Evolutionary conservation across 2,113 vertebrate genomes (phyloP).

Genomic region (Dunckerocampus dactyliophorus): DNA sequence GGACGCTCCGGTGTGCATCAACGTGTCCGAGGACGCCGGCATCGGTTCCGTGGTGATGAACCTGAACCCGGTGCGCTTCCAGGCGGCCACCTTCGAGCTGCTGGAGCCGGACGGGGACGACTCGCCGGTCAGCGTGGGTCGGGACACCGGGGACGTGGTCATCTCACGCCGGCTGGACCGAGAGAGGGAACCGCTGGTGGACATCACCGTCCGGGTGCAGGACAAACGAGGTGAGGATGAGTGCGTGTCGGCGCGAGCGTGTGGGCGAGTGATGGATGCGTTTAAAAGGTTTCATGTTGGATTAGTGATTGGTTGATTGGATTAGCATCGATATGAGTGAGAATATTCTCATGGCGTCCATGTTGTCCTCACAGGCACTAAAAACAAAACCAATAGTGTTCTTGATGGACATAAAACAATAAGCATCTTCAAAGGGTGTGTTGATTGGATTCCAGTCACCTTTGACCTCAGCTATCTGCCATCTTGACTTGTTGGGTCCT

Average conservation of each 20-base stretch:
- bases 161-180: conserved; percentile 77
- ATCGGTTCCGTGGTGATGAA: conserved; percentile 76
- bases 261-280: no score
- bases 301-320: no score
- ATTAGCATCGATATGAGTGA: no score
- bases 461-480: no score
- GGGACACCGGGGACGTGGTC: conserved; percentile 77
- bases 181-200: conserved; percentile 75
- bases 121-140: conserved; percentile 75
- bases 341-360: no score
- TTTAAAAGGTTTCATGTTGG: no score
- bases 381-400: no score
- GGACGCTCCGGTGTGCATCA: conserved; percentile 64
- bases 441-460: no score
- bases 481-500: no score
- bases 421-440: no score
- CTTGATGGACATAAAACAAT: no score
- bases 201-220: conserved; percentile 77
- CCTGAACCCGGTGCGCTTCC: conserved; percentile 72
- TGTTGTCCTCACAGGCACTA: no score
- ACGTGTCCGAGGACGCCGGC: conserved; percentile 78
- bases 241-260: not conserved
- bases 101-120: conserved; percentile 71
- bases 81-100: conserved; percentile 74
- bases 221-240: conserved; percentile 76